phyloP scores from a whole-genome alignment of 2,113 vertebrate genomes.

The Nibea coibor region DNA sequence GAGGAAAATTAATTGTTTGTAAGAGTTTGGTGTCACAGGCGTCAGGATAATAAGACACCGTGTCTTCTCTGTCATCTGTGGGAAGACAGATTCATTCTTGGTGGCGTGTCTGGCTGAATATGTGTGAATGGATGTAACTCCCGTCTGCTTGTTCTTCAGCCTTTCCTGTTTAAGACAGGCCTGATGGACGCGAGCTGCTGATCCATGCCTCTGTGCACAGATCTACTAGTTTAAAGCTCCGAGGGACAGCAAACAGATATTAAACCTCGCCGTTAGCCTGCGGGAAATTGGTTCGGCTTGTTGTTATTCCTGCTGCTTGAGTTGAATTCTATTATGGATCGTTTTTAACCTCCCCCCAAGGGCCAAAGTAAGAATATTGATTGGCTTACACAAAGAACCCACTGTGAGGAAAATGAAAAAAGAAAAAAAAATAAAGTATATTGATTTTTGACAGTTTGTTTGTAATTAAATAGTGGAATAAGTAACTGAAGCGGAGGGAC shows the following conservation, averaged over 20 bases:
- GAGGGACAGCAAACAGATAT: constrained; percentile 7
- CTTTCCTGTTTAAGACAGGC: constrained; percentile 4
- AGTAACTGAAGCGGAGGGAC: constrained; percentile 27
- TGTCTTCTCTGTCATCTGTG: not conserved
- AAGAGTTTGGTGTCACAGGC: not conserved
- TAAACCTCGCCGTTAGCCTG: constrained; percentile 36
- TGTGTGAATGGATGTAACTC: not conserved
- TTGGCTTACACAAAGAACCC: constrained; percentile 62
- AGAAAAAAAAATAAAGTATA: constrained; percentile 27
- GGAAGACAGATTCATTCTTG: not conserved
- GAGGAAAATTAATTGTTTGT: constrained; percentile 44
- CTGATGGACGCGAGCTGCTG: not conserved
- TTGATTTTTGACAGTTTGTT: constrained; percentile 72
- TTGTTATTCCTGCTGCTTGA: constrained; percentile 66
- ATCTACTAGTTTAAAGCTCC: not conserved
- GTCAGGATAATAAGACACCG: not conserved
- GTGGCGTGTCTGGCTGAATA: not conserved
- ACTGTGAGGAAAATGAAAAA: constrained; percentile 56
- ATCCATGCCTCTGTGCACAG: not conserved
- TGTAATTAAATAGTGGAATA: constrained; percentile 60
- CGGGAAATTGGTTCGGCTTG: constrained; percentile 62
- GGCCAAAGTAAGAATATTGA: constrained; percentile 68
- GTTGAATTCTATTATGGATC: constrained; percentile 69
- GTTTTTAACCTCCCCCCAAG: constrained; percentile 59
- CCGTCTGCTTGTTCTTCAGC: not conserved